phyloP scores from a whole-genome alignment of 2,888 invertebrate species.

The Rhingia rostrata region DNA sequence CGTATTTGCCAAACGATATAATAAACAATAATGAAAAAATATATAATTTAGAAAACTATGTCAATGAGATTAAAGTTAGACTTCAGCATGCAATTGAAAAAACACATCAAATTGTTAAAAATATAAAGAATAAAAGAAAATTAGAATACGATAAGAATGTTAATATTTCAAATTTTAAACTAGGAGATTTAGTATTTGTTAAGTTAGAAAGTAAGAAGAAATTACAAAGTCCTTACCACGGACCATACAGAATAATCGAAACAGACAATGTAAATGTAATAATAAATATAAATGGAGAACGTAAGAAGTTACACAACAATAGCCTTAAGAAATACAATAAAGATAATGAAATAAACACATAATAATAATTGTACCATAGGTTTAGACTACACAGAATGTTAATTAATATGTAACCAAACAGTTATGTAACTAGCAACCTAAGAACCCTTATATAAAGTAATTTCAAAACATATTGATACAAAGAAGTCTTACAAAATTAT shows the following conservation, averaged over 20 bases:
- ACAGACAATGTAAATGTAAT: conserved; percentile 6
- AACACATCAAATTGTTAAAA: neutral
- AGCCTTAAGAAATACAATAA: conserved; percentile 8
- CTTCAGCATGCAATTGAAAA: neutral
- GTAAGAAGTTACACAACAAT: conserved; percentile 17
- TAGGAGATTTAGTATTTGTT: conserved; percentile 18
- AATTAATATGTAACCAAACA: too few species aligned
- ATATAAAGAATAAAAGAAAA: conserved; percentile 14
- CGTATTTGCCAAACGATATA: conserved; percentile 1
- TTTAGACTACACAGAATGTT: too few species aligned
- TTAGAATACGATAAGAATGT: conserved; percentile 16
- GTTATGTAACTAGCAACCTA: too few species aligned
- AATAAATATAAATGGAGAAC: conserved; percentile 24
- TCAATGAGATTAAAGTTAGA: conserved; percentile 21
- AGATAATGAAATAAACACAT: neutral
- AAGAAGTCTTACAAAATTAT: neutral
- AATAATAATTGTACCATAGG: too few species aligned
- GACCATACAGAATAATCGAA: conserved; percentile 8
- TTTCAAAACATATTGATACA: neutral
- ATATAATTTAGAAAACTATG: conserved; percentile 16
- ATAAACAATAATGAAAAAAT: conserved; percentile 3
- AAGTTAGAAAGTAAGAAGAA: conserved; percentile 26
- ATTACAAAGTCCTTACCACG: conserved; percentile 17
- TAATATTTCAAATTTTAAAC: conserved; percentile 3
- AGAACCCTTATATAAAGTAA: too few species aligned